Evolutionary conservation across 2,797 vertebrate genomes (phyloP).

Genomic region (Monodelphis domestica): DNA sequence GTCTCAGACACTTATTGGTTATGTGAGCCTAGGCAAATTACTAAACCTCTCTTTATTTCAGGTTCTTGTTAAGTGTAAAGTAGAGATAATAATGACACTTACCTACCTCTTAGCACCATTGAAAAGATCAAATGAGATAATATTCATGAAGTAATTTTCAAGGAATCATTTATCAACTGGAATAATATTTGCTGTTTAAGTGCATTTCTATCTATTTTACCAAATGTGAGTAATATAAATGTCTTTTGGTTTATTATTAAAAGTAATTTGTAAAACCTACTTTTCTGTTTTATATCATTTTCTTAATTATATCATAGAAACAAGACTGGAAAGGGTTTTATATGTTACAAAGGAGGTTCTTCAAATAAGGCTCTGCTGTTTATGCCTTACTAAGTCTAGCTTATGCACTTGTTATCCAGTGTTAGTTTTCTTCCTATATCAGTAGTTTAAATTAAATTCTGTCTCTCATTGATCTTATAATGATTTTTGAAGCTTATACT

Average conservation of each 20-base stretch:
- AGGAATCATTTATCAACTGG: conserved; percentile 11
- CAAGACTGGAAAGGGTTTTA: not conserved
- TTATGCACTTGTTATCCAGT: not conserved
- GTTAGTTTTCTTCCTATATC: not conserved
- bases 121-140: no score
- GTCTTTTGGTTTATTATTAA: conserved; percentile 19
- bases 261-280: not conserved
- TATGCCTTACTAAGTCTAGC: not conserved
- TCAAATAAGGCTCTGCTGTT: not conserved
- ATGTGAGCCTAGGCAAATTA: not conserved
- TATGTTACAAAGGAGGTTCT: not conserved
- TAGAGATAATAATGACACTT: not conserved
- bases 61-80: not conserved
- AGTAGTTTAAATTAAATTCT: not conserved
- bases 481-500: conserved; percentile 23
- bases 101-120: no score
- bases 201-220: not conserved
- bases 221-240: not conserved
- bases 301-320: not conserved
- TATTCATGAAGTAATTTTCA: not conserved
- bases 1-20: not conserved
- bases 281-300: not conserved
- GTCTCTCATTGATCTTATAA: conserved; percentile 5
- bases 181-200: conserved; percentile 38
- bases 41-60: not conserved